phyloP scores from a whole-genome alignment of 2,888 invertebrate genomes.

The Ypsolopha sequella region DNA sequence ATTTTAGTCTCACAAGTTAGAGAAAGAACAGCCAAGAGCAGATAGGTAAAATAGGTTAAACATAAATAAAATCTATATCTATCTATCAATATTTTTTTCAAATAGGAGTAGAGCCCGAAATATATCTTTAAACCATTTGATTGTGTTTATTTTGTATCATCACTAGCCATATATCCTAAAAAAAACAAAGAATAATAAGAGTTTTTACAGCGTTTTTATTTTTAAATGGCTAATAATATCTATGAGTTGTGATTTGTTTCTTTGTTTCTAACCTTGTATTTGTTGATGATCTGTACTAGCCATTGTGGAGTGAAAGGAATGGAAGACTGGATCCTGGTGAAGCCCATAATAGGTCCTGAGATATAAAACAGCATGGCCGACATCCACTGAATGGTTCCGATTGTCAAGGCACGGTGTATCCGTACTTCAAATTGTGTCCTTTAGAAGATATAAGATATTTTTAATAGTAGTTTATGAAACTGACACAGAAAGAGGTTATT shows the following conservation, averaged over 20 bases:
- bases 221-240: too few species aligned
- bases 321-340: constrained; percentile 28
- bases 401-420: constrained; percentile 17
- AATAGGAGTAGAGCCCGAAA: too few species aligned
- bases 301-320: constrained; percentile 20
- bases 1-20: too few species aligned
- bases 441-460: constrained; percentile 3
- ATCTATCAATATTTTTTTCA: too few species aligned
- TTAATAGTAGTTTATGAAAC: background rate
- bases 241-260: background rate
- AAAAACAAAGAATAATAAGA: too few species aligned
- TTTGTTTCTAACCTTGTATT: constrained; percentile 24
- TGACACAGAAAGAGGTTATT: too few species aligned
- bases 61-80: background rate
- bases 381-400: constrained; percentile 35
- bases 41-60: background rate
- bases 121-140: too few species aligned
- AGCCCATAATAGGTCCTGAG: constrained; percentile 21
- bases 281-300: constrained; percentile 25
- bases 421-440: constrained; percentile 20
- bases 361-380: constrained; percentile 27
- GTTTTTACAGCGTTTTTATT: background rate
- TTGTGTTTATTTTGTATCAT: too few species aligned
- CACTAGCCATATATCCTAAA: too few species aligned
- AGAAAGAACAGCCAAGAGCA: too few species aligned